Evolutionary conservation across 1,140 invertebrate species (phyloP).

Genomic region (Agrypnia vestita): DNA sequence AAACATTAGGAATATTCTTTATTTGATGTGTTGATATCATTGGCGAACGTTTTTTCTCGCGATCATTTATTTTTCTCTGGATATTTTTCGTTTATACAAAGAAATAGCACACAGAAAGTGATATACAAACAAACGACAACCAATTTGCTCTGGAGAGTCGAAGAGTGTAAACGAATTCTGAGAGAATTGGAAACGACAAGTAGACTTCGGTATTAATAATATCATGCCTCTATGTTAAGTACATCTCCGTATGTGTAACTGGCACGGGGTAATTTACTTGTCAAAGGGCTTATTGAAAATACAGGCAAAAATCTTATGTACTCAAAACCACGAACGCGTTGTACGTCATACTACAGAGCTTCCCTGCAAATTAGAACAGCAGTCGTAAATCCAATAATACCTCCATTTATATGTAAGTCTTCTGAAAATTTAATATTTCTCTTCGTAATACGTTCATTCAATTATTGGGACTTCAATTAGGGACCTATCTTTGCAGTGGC

Average conservation of each 20-base stretch:
- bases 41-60: no score
- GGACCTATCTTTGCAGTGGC: no score
- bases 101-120: background rate
- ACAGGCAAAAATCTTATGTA: background rate
- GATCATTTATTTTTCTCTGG: no score
- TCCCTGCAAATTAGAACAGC: background rate
- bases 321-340: constrained; percentile 34
- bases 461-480: no score
- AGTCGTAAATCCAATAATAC: background rate
- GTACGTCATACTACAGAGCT: constrained; percentile 6
- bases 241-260: constrained; percentile 1
- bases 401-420: no score
- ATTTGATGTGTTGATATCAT: no score
- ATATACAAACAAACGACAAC: constrained; percentile 18
- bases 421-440: no score
- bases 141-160: constrained; percentile 32
- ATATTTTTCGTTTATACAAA: no score
- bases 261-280: constrained; percentile 43
- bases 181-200: constrained; percentile 20
- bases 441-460: no score
- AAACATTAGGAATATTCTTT: no score
- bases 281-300: constrained; percentile 48
- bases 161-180: constrained; percentile 27
- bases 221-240: background rate
- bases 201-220: background rate